Evolutionary conservation across 1,140 invertebrate species (phyloP).

Genomic region (Bilobella aurantiaca): DNA sequence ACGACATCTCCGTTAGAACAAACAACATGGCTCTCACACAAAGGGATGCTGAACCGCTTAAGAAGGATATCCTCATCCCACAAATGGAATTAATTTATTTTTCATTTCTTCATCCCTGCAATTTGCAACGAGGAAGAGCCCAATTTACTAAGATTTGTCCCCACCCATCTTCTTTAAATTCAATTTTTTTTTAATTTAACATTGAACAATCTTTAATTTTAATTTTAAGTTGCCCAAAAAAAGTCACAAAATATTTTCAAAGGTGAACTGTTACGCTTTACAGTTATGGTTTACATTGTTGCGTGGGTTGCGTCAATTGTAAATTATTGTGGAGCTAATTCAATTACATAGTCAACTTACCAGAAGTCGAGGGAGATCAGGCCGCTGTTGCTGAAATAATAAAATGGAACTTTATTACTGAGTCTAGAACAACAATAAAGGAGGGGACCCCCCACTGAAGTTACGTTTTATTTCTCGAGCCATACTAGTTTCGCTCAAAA

Average conservation of each 20-base stretch:
- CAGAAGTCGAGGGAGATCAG: constrained; percentile 37
- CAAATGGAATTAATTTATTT: constrained; percentile 6
- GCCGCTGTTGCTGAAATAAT: constrained; percentile 37
- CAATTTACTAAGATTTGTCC: constrained; percentile 9
- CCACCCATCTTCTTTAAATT: background rate
- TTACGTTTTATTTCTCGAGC: background rate
- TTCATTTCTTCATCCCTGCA: background rate
- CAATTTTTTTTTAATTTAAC: constrained; percentile 10
- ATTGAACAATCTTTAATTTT: too few relatives aligned
- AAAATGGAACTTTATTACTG: constrained; percentile 10
- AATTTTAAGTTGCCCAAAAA: too few relatives aligned
- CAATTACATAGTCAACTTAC: constrained; percentile 25
- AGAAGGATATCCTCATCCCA: constrained; percentile 31
- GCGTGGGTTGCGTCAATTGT: too few relatives aligned
- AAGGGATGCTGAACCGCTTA: constrained; percentile 13
- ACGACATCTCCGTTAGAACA: too few relatives aligned
- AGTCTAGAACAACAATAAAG: background rate
- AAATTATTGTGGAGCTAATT: background rate
- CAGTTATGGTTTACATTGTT: too few relatives aligned
- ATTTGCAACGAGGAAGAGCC: constrained; percentile 16
- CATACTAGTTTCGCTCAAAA: background rate
- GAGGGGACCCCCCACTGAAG: background rate
- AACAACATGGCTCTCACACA: too few relatives aligned
- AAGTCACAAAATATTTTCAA: too few relatives aligned
- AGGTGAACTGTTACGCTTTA: too few relatives aligned